Percentiles rank a stretch among this genome's conserved stretches.
Evolutionary conservation across 2,113 vertebrate species (phyloP).

Genomic region (Eretmochelys imbricata): DNA sequence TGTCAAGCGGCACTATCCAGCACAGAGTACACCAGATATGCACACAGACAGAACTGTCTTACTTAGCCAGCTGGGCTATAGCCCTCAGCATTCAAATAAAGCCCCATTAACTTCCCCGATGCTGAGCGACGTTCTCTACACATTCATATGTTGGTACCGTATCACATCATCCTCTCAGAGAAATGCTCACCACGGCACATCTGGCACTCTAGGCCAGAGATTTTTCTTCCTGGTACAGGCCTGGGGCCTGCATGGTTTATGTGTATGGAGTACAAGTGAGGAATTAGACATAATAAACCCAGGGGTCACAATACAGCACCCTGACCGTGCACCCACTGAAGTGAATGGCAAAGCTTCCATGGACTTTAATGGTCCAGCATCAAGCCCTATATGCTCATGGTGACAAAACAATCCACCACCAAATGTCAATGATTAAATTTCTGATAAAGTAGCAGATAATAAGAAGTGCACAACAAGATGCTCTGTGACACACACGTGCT

Average conservation of each 20-base stretch:
- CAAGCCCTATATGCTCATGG: background rate
- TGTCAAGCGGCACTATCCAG: conserved; percentile 31
- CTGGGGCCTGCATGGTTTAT: background rate
- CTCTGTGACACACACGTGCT: rapidly evolving
- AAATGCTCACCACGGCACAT: background rate
- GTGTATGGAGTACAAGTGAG: conserved; percentile 19
- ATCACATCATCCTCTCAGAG: background rate
- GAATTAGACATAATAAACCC: conserved; percentile 20
- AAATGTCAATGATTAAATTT: background rate
- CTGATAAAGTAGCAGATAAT: background rate
- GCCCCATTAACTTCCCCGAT: conserved; percentile 2
- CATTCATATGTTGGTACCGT: background rate
- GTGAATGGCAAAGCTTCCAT: background rate
- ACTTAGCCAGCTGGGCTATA: conserved; percentile 26
- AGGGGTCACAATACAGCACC: background rate
- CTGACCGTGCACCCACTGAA: rapidly evolving
- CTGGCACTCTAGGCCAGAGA: background rate
- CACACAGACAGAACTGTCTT: conserved; percentile 14
- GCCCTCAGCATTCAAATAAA: conserved; percentile 24
- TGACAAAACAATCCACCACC: background rate
- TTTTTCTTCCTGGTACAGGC: conserved; percentile 35
- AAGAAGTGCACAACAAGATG: background rate
- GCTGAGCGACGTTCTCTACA: background rate
- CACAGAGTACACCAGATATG: background rate
- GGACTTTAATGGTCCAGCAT: rapidly evolving